Base-by-base conservation (phyloP, 1,140 invertebrate genomes). In the Tetragnatha versicolor region DNA sequence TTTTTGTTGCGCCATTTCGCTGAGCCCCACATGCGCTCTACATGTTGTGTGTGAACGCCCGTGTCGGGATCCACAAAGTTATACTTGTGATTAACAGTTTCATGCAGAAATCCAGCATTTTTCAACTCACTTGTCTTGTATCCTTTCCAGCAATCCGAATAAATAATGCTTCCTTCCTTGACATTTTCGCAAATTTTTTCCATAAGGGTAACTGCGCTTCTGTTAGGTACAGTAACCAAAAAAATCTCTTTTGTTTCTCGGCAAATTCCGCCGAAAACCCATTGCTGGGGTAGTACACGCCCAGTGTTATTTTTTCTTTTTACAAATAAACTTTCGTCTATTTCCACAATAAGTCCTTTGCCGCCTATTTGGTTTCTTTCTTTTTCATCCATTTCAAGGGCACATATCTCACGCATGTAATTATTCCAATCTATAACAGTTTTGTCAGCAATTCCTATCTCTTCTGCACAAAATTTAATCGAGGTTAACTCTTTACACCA, bases 181-280 rank as follows among this genome's bases (percentile, higher is more conserved):
- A 61, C n/a, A 31, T 61, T 33, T 31, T n/a, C 58, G 27, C 58
- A 31, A 61, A 33, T 61, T 33, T 61, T 31, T 31, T 61, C 17
- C 33, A 61, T 61, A 14, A 53, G 49, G 49, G 3, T 58, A 58
- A 58, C 53, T 5, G 7, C 22, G 53, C 53, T 58, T 58, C 66
- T 45, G 51, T 70, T 70, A 47, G 55, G 69, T n/a, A 73, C 47
- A 14, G 42, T 42, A 73, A 73, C 70, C 45, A 79, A 29, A 65
- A 79, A 73, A 61, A 35, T 60, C 2, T 79, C 68, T 25, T 60
- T 49, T 17, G 69, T 75, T 75, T 79, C 51, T 27, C 69, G 51
- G 53, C 51, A 79, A 63, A 79, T 61, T 20, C 55, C 78, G n/a
- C 55, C 78, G 35, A 79, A 79, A 22, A 79, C 58, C 68, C 78